phyloP scores from a whole-genome alignment of 2,888 invertebrate species.

The Hirtodrosophila alboralis region DNA sequence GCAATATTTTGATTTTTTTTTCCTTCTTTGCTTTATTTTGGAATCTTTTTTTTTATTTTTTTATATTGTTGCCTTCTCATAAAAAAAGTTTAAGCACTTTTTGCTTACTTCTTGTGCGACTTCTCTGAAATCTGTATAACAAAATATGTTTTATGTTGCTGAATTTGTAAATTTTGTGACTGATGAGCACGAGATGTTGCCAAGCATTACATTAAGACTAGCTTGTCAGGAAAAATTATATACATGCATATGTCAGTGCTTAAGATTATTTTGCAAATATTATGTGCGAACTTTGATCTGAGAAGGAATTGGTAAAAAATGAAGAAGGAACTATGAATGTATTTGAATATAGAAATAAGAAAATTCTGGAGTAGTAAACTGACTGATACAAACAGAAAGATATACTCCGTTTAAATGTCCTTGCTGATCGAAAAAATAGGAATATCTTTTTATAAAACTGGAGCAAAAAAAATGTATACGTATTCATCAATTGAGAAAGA shows the following conservation, averaged over 20 bases:
- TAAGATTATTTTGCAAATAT: constrained; percentile 5
- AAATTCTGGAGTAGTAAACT: too few species aligned
- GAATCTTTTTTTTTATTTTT: constrained; percentile 14
- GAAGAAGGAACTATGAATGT: too few species aligned
- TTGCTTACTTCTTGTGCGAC: constrained; percentile 42
- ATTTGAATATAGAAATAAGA: too few species aligned
- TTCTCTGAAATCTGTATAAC: constrained; percentile 33
- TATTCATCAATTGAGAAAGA: too few species aligned
- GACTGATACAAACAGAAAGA: too few species aligned
- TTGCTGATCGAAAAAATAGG: too few species aligned
- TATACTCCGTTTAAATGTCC: too few species aligned
- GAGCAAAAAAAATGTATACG: too few species aligned
- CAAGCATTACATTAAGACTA: constrained; percentile 21
- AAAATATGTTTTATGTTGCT: constrained; percentile 75
- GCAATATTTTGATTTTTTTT: constrained; percentile 43
- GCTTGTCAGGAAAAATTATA: constrained; percentile 1
- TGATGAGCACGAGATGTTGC: constrained; percentile 56
- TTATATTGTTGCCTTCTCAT: constrained; percentile 54
- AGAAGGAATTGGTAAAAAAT: background rate
- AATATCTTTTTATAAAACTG: too few species aligned
- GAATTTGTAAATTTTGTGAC: constrained; percentile 73
- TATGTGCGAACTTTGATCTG: constrained; percentile 3
- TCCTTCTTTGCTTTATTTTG: background rate
- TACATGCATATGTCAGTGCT: constrained; percentile 3
- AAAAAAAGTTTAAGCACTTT: constrained; percentile 70